A percentile compares a stretch with the other conserved stretches of the same genome.
Conservation (phyloP, 2,888 invertebrate species). For the Athetis lepigone region DNA sequence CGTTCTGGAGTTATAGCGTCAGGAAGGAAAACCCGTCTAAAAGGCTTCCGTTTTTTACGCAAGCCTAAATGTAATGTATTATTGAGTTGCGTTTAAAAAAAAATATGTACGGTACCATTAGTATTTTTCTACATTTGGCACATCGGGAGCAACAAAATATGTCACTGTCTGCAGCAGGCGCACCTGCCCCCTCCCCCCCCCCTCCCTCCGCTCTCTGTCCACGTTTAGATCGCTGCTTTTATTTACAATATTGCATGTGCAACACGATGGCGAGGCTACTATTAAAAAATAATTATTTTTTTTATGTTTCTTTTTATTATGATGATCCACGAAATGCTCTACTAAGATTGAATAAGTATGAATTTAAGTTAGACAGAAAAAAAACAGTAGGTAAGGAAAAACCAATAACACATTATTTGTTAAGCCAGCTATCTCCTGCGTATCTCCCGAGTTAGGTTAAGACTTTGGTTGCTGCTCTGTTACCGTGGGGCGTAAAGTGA, state of each 20-base stretch:
- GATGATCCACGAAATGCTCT: not conserved
- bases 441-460: too few relatives aligned
- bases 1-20: too few relatives aligned
- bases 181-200: conserved; percentile 65
- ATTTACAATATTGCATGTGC: conserved; percentile 42
- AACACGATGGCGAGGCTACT: conserved; percentile 19
- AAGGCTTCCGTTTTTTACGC: too few relatives aligned
- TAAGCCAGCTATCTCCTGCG: too few relatives aligned
- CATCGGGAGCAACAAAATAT: conserved; percentile 73
- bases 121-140: conserved; percentile 71
- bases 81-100: not conserved
- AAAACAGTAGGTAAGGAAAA: not conserved
- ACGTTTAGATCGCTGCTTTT: conserved; percentile 52
- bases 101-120: conserved; percentile 60
- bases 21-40: too few relatives aligned
- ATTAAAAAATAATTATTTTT: conserved; percentile 11
- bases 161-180: conserved; percentile 74
- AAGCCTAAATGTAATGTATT: too few relatives aligned
- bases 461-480: too few relatives aligned
- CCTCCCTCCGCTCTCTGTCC: conserved; percentile 8
- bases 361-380: not conserved
- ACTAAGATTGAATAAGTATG: not conserved
- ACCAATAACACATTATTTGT: not conserved
- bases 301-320: not conserved
- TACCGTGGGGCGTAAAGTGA: too few relatives aligned